Conservation (phyloP, 2,113 vertebrate genomes). For the Zosterops lateralis region DNA sequence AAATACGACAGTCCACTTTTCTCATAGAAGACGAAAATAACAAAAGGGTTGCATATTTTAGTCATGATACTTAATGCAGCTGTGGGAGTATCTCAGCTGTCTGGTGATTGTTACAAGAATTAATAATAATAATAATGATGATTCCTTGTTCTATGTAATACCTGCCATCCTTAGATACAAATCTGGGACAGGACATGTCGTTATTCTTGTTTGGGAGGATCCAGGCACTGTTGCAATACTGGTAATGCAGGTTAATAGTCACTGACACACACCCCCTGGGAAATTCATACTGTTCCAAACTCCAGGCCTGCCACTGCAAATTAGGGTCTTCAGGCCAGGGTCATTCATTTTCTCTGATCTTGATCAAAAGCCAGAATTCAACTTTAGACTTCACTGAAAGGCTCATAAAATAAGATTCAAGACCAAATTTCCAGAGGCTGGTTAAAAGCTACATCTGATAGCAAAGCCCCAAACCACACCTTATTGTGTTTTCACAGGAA, state of each 20-base stretch:
- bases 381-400: not conserved
- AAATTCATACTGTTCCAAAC: not conserved
- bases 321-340: not conserved
- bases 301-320: not conserved
- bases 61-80: not conserved
- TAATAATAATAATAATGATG: not conserved
- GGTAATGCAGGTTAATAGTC: not conserved
- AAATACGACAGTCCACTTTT: constrained; percentile 13
- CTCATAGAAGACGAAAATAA: not conserved
- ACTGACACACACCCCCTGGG: not conserved
- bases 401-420: not conserved
- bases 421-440: not conserved
- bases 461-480: not conserved
- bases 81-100: constrained; percentile 11
- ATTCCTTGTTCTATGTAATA: not conserved
- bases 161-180: not conserved
- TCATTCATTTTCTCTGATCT: not conserved
- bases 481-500: not conserved
- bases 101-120: not conserved
- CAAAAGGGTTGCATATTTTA: constrained; percentile 19
- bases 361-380: not conserved
- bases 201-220: constrained; percentile 5
- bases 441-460: not conserved
- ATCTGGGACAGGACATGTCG: not conserved
- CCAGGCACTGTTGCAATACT: not conserved